Conservation (phyloP, 2,797 vertebrate species). For the Peromyscus aztecus region DNA sequence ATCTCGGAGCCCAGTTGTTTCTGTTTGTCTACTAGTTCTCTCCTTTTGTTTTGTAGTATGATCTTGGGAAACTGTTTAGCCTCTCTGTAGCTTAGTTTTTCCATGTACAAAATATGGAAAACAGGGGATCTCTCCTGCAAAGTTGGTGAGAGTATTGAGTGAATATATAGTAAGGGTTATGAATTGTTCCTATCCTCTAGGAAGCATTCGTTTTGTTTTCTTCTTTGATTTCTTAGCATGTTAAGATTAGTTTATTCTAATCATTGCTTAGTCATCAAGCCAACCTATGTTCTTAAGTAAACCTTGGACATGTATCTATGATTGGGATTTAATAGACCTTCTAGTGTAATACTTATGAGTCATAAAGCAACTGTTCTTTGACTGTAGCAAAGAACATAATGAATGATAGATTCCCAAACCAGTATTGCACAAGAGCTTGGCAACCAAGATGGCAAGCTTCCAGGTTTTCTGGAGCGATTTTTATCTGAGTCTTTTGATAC, state of each 20-base stretch:
- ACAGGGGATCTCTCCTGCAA: neutral
- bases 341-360: slow-evolving; percentile 58
- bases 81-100: slow-evolving; percentile 2
- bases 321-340: slow-evolving; percentile 58
- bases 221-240: slow-evolving; percentile 23
- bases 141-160: neutral
- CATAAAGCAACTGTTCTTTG: slow-evolving; percentile 40
- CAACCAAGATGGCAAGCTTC: slow-evolving; percentile 49
- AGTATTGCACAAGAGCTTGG: slow-evolving; percentile 66
- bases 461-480: slow-evolving; percentile 59
- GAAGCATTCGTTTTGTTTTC: neutral
- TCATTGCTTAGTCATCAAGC: neutral
- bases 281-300: neutral
- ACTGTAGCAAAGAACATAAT: slow-evolving; percentile 5
- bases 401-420: slow-evolving; percentile 56
- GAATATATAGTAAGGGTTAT: neutral
- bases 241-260: slow-evolving; percentile 18
- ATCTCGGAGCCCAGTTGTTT: neutral
- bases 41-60: neutral
- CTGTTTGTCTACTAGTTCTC: neutral
- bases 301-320: slow-evolving; percentile 4
- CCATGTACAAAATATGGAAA: neutral
- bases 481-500: slow-evolving; percentile 58
- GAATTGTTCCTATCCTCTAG: neutral
- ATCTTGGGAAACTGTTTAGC: neutral